Base-by-base conservation (phyloP, 2,113 vertebrate species). In the Alouatta palliata region DNA sequence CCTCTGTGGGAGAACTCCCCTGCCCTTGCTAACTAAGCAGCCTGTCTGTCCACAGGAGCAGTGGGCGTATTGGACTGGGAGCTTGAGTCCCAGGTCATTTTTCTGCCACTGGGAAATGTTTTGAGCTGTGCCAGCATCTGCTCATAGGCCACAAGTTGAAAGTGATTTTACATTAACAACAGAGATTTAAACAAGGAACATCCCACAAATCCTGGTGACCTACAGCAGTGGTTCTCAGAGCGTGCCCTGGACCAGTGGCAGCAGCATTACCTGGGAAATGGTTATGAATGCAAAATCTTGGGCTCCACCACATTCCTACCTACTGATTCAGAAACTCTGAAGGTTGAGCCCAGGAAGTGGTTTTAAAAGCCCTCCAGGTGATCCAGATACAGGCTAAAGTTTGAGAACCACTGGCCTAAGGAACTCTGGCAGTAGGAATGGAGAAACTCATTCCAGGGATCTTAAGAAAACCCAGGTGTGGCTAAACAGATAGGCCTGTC, bases 1-100 rank as follows among this genome's bases (percentile, higher is more conserved):
- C 87, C 52, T 97, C 96, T 88, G 68, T 94, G 92, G 94, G 89
- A 95, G 47, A 71, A 92, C n/a, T 16, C 23, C 30, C 16, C 61
- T 45, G 71, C 66, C 54, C 3, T 75, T 49, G 80, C 61, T 56
- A 91, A 84, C 37, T 45, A 90, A 71, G 77, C 45, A 54, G 79
- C 37, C 93, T 37, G 70, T 6, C 54, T 45, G 13, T 66, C 79
- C 56, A 3, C 14, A 2, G 61, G 30, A 45, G 37, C 23, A 45
- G 20, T 16, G 45, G 5, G 30, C 1, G 0, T 27, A 23, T 32
- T 14, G 3, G 27, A 47, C 71, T 32, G 20, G 49, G 56, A 75
- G 27, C 70, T 61, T 0, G 8, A 58, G 66, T 35, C 49, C 66
- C 68, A 93, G 32, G 71, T 77, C 35, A 25, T 40, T 92, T 87